Evolutionary conservation across 2,113 vertebrate genomes (phyloP).

Genomic region (Sigmodon hispidus): DNA sequence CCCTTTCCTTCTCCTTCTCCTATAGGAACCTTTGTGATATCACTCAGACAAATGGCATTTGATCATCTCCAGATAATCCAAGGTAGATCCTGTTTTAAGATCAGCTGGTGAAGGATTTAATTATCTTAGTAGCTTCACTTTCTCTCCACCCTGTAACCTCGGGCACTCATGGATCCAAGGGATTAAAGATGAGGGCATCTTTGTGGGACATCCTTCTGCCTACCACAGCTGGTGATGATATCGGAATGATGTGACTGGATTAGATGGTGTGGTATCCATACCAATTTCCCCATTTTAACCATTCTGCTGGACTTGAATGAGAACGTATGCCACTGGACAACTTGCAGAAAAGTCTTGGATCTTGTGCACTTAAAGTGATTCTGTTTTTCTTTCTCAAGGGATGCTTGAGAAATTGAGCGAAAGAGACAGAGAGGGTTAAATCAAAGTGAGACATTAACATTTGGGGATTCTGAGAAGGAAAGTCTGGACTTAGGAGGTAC

Average conservation of each 20-base stretch:
- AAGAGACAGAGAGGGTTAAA: not conserved
- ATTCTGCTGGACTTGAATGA: not conserved
- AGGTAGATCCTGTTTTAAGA: not conserved
- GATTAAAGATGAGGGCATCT: not conserved
- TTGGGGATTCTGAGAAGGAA: not conserved
- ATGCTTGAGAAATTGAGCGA: not conserved
- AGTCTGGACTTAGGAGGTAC: not conserved
- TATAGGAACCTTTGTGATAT: not conserved
- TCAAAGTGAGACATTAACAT: not conserved
- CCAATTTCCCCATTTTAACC: constrained; percentile 10
- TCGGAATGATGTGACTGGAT: not conserved
- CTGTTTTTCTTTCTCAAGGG: not conserved
- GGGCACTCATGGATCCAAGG: not conserved
- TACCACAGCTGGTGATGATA: not conserved
- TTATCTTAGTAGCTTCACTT: not conserved
- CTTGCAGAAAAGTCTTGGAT: not conserved
- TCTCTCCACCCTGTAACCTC: not conserved
- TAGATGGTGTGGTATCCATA: not conserved
- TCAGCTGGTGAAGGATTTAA: not conserved
- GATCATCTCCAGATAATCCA: not conserved
- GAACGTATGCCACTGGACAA: constrained; percentile 9
- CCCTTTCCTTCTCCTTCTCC: not conserved
- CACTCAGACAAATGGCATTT: not conserved
- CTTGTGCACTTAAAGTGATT: not conserved
- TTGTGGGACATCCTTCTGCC: not conserved